A percentile compares a stretch with the other conserved stretches of the same genome.
Evolutionary conservation across 2,888 invertebrate genomes (phyloP).

Genomic region (Sinhomidia bicolor): DNA sequence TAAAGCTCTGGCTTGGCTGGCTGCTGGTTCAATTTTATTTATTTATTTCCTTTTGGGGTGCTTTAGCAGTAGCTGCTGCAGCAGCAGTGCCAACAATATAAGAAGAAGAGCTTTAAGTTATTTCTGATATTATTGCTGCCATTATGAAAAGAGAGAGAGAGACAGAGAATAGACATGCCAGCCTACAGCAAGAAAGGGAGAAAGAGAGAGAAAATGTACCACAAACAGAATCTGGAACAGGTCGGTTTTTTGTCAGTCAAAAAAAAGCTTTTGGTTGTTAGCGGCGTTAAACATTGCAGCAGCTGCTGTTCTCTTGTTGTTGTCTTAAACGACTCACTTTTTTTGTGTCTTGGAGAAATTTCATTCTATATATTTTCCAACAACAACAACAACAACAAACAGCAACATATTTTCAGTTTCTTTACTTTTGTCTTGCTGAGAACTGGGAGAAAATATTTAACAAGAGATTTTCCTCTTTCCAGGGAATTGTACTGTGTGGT

Average conservation of each 20-base stretch:
- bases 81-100: constrained; percentile 4
- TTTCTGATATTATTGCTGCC: constrained; percentile 38
- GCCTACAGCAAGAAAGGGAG: background rate
- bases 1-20: background rate
- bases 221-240: constrained; percentile 42
- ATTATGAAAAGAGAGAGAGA: background rate
- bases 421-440: background rate
- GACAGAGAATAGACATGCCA: background rate
- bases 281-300: background rate
- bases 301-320: constrained; percentile 5
- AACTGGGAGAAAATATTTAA: too few species aligned
- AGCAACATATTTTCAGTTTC: background rate
- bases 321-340: constrained; percentile 40
- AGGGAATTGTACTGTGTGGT: too few species aligned
- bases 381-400: too few species aligned
- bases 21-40: constrained; percentile 49
- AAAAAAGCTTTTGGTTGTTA: constrained; percentile 1
- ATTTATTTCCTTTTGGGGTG: constrained; percentile 58
- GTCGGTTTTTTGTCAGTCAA: constrained; percentile 34
- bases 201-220: background rate
- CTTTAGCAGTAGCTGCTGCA: background rate
- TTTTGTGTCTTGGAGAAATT: background rate
- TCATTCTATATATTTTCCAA: background rate
- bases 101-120: background rate
- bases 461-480: background rate